phyloP scores from a whole-genome alignment of 2,888 invertebrate species.

The Heliconius hortense region DNA sequence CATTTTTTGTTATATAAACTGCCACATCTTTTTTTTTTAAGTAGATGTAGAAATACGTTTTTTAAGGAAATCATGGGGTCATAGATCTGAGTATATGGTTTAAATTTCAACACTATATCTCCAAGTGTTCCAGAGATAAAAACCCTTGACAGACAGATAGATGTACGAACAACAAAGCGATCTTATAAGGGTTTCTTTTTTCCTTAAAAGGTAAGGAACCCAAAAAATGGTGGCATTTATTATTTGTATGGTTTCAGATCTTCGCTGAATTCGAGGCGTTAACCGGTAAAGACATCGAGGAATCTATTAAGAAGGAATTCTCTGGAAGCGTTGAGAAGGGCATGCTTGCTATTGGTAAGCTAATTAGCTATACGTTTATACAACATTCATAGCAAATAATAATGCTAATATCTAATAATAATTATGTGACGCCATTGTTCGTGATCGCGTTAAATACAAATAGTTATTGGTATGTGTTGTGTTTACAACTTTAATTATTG shows the following conservation, averaged over 20 bases:
- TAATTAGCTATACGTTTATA: conserved; percentile 50
- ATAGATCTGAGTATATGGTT: too few species aligned
- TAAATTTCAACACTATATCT: too few species aligned
- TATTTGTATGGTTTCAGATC: conserved; percentile 72
- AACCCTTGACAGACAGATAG: too few species aligned
- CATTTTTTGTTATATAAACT: too few species aligned
- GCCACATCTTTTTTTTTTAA: too few species aligned
- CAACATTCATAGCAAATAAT: not conserved
- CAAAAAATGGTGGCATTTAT: not conserved
- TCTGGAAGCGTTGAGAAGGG: conserved; percentile 93
- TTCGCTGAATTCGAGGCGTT: conserved; percentile 92
- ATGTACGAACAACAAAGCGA: too few species aligned
- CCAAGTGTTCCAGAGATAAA: too few species aligned
- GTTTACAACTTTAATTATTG: not conserved
- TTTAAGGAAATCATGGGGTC: too few species aligned
- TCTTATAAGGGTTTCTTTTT: too few species aligned
- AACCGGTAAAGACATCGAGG: conserved; percentile 91
- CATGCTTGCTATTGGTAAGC: conserved; percentile 91
- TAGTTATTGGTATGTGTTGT: not conserved
- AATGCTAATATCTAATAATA: not conserved
- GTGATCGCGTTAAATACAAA: not conserved
- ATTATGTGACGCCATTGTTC: not conserved
- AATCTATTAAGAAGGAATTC: conserved; percentile 93
- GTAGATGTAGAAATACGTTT: too few species aligned
- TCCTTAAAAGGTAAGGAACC: too few species aligned